Conservation (phyloP, 2,797 vertebrate genomes). For the Danio jaintianensis region DNA sequence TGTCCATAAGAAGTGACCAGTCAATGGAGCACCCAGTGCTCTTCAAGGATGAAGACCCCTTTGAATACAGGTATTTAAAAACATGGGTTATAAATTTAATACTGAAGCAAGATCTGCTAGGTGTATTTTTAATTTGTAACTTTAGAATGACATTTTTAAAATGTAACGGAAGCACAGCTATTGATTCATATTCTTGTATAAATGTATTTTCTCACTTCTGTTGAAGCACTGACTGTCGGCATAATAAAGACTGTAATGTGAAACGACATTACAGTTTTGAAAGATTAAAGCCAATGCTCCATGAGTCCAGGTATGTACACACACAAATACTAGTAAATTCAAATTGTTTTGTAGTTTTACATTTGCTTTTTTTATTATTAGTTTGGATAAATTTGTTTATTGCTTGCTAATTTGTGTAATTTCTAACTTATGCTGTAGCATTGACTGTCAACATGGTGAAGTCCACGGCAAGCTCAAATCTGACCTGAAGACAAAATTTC, state of each 20-base stretch:
- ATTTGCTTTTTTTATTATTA: too few relatives aligned
- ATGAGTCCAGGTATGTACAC: not conserved
- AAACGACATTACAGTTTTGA: not conserved
- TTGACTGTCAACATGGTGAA: slow-evolving; percentile 3
- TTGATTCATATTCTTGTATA: too few relatives aligned
- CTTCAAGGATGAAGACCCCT: not conserved
- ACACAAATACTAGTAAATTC: not conserved
- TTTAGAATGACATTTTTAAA: not conserved
- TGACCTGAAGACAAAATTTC: not conserved
- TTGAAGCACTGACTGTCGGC: not conserved
- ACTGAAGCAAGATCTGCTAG: too few relatives aligned
- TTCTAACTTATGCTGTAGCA: not conserved
- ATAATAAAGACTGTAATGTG: not conserved
- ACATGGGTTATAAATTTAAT: too few relatives aligned
- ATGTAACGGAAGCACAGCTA: too few relatives aligned
- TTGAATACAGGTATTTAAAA: not conserved
- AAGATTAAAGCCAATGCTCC: not conserved
- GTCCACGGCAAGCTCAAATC: not conserved
- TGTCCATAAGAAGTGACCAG: not conserved
- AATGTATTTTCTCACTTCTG: too few relatives aligned
- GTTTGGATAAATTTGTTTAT: not conserved
- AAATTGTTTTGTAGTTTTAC: not conserved
- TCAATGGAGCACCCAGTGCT: not conserved
- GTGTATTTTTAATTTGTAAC: too few relatives aligned
- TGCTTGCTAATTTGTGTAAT: not conserved